Evolutionary conservation across 2,113 vertebrate genomes (phyloP).

Genomic region (Tyrannus savana): DNA sequence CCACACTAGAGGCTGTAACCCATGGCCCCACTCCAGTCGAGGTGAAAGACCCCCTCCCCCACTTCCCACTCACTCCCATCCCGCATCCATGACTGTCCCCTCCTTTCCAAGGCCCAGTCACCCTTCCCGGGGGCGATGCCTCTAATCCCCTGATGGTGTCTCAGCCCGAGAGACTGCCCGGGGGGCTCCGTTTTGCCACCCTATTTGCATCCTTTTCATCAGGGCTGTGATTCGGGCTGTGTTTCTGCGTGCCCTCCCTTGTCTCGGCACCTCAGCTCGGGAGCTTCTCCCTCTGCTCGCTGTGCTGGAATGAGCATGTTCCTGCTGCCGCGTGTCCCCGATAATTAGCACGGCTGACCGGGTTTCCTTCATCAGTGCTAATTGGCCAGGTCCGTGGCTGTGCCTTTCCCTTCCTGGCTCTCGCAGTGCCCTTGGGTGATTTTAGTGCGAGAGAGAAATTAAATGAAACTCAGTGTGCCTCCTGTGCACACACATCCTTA

Average conservation of each 20-base stretch:
- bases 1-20: not conserved
- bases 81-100: fast-evolving
- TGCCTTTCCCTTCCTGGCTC: not conserved
- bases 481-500: not conserved
- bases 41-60: fast-evolving
- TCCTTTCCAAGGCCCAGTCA: not conserved
- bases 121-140: fast-evolving
- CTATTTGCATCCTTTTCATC: not conserved
- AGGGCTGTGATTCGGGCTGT: not conserved
- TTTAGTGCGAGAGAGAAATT: not conserved
- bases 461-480: fast-evolving
- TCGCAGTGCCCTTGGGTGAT: not conserved
- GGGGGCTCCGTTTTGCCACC: not conserved
- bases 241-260: not conserved
- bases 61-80: fast-evolving
- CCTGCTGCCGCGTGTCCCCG: not conserved
- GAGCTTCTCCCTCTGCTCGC: not conserved
- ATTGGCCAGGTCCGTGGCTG: not conserved
- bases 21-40: not conserved
- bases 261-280: not conserved
- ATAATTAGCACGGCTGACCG: not conserved
- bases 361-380: not conserved
- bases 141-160: fast-evolving
- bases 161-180: fast-evolving
- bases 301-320: not conserved